Conservation (phyloP, 1,140 invertebrate species). For the Delia radicum region DNA sequence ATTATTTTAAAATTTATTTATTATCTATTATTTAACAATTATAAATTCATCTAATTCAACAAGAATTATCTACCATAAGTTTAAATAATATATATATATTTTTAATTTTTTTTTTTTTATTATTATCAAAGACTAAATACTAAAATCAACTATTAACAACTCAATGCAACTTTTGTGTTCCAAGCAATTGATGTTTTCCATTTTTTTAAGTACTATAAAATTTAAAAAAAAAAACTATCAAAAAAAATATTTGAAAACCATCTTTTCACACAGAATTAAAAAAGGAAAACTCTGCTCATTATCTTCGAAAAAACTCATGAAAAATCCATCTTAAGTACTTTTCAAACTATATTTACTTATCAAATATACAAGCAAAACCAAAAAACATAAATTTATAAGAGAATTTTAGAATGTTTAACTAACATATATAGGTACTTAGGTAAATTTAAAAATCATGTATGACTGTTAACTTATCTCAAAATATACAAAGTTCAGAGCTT, state of each 20-base stretch:
- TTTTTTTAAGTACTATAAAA: constrained; percentile 3
- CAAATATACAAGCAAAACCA: no score
- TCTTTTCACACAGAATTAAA: background rate
- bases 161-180: constrained; percentile 21
- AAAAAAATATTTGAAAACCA: background rate
- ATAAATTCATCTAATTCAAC: no score
- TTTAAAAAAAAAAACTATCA: background rate
- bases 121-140: no score
- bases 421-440: no score
- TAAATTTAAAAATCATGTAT: no score
- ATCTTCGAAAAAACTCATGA: background rate
- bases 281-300: background rate
- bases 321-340: background rate
- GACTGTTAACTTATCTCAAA: no score
- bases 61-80: no score
- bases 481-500: no score
- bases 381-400: no score
- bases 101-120: background rate
- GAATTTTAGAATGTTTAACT: no score
- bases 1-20: no score
- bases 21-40: background rate
- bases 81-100: background rate
- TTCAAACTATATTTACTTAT: background rate
- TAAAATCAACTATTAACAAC: constrained; percentile 7
- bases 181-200: constrained; percentile 18